These are phyloP conservation scores for Oophaga sylvatica DNA, from an alignment of 2,797 vertebrate species.

Conservation along the genomic window DNA sequence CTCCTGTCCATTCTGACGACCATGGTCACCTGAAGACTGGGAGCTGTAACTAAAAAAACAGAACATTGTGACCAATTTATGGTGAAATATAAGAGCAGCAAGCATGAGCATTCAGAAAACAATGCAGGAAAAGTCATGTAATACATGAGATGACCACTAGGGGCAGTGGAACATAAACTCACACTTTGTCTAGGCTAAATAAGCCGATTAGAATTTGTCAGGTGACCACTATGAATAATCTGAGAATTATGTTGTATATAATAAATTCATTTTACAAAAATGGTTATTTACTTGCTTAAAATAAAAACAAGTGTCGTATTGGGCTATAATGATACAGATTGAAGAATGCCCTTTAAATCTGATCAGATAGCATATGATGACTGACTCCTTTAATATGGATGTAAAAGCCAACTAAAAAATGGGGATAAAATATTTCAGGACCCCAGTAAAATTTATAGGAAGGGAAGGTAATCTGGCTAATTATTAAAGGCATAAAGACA, in stretches of 20 bases:
- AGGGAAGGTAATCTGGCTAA: background rate
- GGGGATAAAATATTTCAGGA: background rate
- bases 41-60: slow-evolving; percentile 56
- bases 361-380: too few relatives aligned
- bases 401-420: too few relatives aligned
- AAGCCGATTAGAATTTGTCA: background rate
- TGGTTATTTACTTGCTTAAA: background rate
- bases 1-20: slow-evolving; percentile 71
- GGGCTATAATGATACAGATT: background rate
- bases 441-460: background rate
- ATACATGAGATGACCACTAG: background rate
- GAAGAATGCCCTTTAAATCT: background rate
- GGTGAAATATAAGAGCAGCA: background rate
- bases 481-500: too few relatives aligned
- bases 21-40: slow-evolving; percentile 70
- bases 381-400: too few relatives aligned
- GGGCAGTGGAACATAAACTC: background rate
- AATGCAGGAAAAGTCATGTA: background rate
- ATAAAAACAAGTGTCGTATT: background rate
- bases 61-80: too few relatives aligned
- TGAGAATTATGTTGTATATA: background rate
- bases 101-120: background rate
- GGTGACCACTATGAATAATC: background rate
- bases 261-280: background rate
- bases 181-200: background rate